Percentiles rank a stretch among this genome's conserved stretches.
phyloP scores from a whole-genome alignment of 1,140 invertebrate species.

The Scaptomyza pallida region DNA sequence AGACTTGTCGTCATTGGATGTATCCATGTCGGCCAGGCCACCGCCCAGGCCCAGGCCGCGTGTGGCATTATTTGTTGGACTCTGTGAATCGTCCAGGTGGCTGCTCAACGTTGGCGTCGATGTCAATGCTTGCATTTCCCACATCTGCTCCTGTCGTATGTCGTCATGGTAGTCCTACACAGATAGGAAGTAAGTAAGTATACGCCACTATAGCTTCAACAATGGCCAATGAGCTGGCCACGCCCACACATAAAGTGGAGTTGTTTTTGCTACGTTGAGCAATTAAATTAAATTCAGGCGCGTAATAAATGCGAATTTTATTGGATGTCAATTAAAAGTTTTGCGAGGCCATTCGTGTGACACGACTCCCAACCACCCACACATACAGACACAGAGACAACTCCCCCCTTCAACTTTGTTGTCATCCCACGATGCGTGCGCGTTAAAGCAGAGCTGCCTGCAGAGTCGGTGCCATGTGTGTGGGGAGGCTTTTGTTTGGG shows the following conservation, averaged over 20 bases:
- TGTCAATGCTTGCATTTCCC: slow-evolving; percentile 91
- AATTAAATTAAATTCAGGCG: slow-evolving; percentile 77
- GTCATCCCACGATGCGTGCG: slow-evolving; percentile 25
- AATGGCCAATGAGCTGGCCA: neutral
- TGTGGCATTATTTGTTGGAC: slow-evolving; percentile 59
- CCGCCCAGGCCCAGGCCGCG: slow-evolving; percentile 67
- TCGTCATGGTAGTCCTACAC: slow-evolving; percentile 92
- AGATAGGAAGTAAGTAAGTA: neutral
- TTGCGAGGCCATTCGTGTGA: slow-evolving; percentile 58
- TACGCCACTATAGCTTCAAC: neutral
- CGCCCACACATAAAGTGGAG: neutral
- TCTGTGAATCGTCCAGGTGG: slow-evolving; percentile 75
- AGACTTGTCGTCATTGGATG: slow-evolving; percentile 81
- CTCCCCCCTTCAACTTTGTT: too few species aligned
- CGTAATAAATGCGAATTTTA: slow-evolving; percentile 79
- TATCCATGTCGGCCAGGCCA: slow-evolving; percentile 79
- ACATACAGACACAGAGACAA: neutral
- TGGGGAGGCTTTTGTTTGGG: neutral
- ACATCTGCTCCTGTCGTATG: slow-evolving; percentile 93
- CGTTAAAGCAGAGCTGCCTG: slow-evolving; percentile 17
- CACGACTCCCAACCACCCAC: neutral
- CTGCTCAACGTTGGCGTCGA: slow-evolving; percentile 80
- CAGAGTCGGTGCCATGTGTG: too few species aligned
- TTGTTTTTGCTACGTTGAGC: slow-evolving; percentile 31
- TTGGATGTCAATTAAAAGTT: slow-evolving; percentile 82